Conservation (phyloP, 2,113 vertebrate genomes). For the Heloderma charlesbogerti region DNA sequence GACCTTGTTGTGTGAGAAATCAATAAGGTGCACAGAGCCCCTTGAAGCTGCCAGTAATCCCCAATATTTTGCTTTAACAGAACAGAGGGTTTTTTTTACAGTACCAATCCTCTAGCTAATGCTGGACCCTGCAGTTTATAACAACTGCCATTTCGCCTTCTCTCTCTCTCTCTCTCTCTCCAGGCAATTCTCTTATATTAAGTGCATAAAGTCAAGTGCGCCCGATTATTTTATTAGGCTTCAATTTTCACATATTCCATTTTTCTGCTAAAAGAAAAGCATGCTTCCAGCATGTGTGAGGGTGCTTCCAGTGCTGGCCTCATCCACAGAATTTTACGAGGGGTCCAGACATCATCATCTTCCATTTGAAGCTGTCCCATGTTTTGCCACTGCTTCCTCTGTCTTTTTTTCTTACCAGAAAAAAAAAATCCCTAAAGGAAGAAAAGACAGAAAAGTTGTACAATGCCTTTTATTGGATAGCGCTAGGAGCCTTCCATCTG, state of each 20-base stretch:
- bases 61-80: conserved; percentile 30
- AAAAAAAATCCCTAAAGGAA: too few species aligned
- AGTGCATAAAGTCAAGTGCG: conserved; percentile 31
- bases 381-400: too few species aligned
- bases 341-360: too few species aligned
- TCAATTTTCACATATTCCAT: conserved; percentile 31
- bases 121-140: conserved; percentile 25
- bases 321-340: too few species aligned
- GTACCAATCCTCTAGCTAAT: conserved; percentile 33
- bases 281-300: background rate
- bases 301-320: background rate
- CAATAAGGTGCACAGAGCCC: conserved; percentile 31
- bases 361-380: too few species aligned
- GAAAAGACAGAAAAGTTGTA: too few species aligned
- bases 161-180: conserved; percentile 1
- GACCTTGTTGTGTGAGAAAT: conserved; percentile 42
- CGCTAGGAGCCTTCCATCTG: too few species aligned
- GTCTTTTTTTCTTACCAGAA: too few species aligned
- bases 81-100: conserved; percentile 3
- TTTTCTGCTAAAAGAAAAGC: background rate
- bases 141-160: conserved; percentile 37
- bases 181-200: conserved; percentile 26
- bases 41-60: conserved; percentile 18
- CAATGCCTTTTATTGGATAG: too few species aligned
- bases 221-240: conserved; percentile 28